Conservation (phyloP, 2,113 vertebrate genomes). For the Pionites leucogaster region DNA sequence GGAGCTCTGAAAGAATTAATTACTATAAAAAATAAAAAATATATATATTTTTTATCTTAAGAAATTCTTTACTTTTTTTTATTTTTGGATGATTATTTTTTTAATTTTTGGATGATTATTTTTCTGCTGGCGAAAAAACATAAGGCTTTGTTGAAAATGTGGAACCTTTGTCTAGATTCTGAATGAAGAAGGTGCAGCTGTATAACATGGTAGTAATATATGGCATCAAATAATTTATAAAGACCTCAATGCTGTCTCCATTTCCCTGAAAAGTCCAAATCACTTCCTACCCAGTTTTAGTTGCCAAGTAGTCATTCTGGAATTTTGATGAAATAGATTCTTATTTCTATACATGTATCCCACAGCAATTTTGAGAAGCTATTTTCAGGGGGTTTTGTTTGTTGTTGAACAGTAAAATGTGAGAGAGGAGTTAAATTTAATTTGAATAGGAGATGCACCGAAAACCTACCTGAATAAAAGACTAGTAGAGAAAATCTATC, state of each 20-base stretch:
- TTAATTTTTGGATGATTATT: background rate
- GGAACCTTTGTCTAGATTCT: background rate
- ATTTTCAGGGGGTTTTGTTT: background rate
- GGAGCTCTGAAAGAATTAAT: slow-evolving; percentile 31
- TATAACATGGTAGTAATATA: background rate
- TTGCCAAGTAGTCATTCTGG: background rate
- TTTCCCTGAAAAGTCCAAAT: slow-evolving; percentile 2
- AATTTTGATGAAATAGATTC: background rate
- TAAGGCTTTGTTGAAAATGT: background rate
- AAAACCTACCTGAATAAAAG: background rate
- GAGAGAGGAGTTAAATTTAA: background rate
- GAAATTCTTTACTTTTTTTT: background rate
- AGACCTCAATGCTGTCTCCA: background rate
- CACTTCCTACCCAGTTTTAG: background rate
- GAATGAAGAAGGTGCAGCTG: background rate
- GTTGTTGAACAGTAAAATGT: background rate
- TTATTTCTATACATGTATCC: background rate
- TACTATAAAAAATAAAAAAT: background rate
- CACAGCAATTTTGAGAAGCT: background rate
- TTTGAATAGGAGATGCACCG: background rate
- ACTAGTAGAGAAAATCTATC: background rate
- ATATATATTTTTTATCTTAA: background rate
- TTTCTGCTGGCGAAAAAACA: background rate
- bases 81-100: background rate
- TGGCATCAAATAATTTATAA: background rate